Evolutionary conservation across 2,888 invertebrate genomes (phyloP), one percentile per base, ranked within the genome.

Genomic region (Aquatica leii): DNA sequence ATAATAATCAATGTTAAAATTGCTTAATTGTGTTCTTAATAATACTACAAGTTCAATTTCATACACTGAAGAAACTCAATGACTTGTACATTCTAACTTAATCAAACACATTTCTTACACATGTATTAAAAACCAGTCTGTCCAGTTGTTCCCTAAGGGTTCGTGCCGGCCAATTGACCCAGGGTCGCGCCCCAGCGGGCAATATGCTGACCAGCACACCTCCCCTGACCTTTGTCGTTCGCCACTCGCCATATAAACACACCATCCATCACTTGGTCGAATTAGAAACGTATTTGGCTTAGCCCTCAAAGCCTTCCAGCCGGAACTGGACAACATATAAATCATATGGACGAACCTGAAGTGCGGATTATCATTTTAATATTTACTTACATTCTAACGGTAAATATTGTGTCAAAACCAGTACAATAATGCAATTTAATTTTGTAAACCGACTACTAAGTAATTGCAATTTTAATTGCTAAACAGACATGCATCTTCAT

Each of bases 241-340:
- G 78, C 80, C 80, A 80, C 80, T 80, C 80, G 80, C 71, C 81
- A 77, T 76, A 81, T 81, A 81, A 81, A 81, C 81, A 81, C 78
- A 73, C 79, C 80, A 81, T 81, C 79, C 77, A 81, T 81, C 81
- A 81, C 74, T 49, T 59, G 63, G 40, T 66, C 69, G 76, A 77
- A 80, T 79, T 79, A 77, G 78, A 78, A 78, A 76, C 77, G 77
- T 74, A 78, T 77, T 72, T 71, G 73, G 70, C 66, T 69, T 63
- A 68, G 73, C 74, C 74, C 73, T 66, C 64, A 24, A 54, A 62
- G 59, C 65, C 57, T 69, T 65, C 67, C 69, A 53, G 64, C 66
- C 69, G 69, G 67, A 63, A 70, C 69, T 69, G 66, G 69, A 70
- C 67, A 66, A 66, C 61, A 65, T 54, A 71, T 71, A 71, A 71